Percentiles rank a stretch among this genome's conserved stretches.
These are phyloP conservation scores for Gouania willdenowi DNA, from an alignment of 2,797 vertebrate species.

Conservation along the genomic window DNA sequence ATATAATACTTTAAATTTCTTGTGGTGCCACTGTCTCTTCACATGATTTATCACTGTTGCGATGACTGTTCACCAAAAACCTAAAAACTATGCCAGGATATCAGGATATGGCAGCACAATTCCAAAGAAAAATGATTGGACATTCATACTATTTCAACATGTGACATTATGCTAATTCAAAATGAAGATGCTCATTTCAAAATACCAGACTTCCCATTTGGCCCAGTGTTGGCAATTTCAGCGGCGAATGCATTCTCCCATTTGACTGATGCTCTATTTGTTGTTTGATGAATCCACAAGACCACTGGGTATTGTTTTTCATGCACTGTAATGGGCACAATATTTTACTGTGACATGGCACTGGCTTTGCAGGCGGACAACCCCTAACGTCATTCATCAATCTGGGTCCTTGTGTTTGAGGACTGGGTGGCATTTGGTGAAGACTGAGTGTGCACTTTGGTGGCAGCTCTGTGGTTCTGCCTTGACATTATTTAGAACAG, in stretches of 20 bases:
- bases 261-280: slow-evolving; percentile 31
- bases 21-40: slow-evolving; percentile 34
- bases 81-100: slow-evolving; percentile 16
- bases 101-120: slow-evolving; percentile 8
- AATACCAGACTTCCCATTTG: slow-evolving; percentile 28
- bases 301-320: slow-evolving; percentile 49
- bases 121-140: slow-evolving; percentile 11
- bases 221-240: slow-evolving; percentile 11
- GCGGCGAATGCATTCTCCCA: slow-evolving; percentile 19
- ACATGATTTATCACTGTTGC: slow-evolving; percentile 41
- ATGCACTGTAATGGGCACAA: slow-evolving; percentile 59
- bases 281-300: slow-evolving; percentile 43
- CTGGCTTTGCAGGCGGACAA: slow-evolving; percentile 58
- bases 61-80: slow-evolving; percentile 32
- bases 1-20: too few species aligned
- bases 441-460: slow-evolving; percentile 47
- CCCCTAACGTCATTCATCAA: slow-evolving; percentile 68
- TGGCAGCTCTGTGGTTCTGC: slow-evolving; percentile 63
- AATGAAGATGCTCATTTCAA: slow-evolving; percentile 32
- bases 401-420: slow-evolving; percentile 49
- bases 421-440: slow-evolving; percentile 64
- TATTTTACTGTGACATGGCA: slow-evolving; percentile 59
- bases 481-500: slow-evolving; percentile 68
- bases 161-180: slow-evolving; percentile 39
- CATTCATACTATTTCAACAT: slow-evolving; percentile 16